phyloP scores from a whole-genome alignment of 2,113 vertebrate genomes.

The Xenus cinereus region DNA sequence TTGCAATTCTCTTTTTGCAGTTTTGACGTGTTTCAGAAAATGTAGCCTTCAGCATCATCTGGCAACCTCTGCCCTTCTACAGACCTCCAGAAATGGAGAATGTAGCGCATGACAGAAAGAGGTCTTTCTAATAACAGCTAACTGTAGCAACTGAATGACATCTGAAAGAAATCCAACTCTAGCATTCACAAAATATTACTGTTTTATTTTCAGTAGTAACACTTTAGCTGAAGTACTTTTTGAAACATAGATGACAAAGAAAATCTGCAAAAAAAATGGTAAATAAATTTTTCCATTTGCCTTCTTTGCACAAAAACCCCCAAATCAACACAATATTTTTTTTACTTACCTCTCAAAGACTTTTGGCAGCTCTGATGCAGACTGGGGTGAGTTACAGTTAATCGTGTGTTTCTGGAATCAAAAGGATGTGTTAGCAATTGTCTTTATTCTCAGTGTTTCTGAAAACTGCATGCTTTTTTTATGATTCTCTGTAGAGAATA shows the following conservation, averaged over 20 bases:
- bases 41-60: neutral
- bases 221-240: neutral
- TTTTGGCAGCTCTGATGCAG: neutral
- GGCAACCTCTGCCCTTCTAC: neutral
- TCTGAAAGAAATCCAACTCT: neutral
- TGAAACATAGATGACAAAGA: neutral
- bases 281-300: neutral
- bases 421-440: neutral
- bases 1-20: neutral
- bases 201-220: neutral
- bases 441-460: neutral
- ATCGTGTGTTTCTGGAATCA: neutral
- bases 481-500: neutral
- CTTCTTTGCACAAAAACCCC: neutral
- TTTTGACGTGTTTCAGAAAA: fast-evolving
- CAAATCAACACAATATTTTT: neutral
- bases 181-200: neutral
- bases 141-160: neutral
- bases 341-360: neutral
- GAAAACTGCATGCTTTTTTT: neutral
- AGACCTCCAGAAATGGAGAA: neutral
- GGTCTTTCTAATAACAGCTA: neutral
- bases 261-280: fast-evolving
- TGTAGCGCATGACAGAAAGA: neutral
- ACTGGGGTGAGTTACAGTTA: neutral